Percentiles rank a stretch among this genome's conserved stretches.
These are phyloP conservation scores for Ischnura elegans DNA, from an alignment of 2,888 invertebrate species.

Conservation along the genomic window DNA sequence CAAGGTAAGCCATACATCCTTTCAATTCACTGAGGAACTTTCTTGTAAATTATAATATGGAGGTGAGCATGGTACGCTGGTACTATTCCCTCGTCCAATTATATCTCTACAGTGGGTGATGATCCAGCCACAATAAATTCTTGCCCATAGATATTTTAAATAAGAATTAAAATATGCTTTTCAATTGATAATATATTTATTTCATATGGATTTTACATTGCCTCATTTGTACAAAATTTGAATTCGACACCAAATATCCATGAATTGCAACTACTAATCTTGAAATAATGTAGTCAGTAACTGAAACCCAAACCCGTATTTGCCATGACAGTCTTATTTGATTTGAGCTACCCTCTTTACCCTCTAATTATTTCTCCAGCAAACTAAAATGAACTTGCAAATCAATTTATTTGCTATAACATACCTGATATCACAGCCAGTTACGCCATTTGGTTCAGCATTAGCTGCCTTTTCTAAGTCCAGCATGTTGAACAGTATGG, in stretches of 20 bases:
- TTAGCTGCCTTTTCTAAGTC: conserved; percentile 59
- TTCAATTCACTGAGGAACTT: too few relatives aligned
- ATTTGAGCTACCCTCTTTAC: conserved; percentile 55
- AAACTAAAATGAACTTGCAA: conserved; percentile 35
- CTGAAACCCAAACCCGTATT: conserved; percentile 44
- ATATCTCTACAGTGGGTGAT: not conserved
- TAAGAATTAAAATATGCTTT: conserved; percentile 10
- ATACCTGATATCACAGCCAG: conserved; percentile 67
- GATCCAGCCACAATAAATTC: not conserved
- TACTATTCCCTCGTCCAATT: too few relatives aligned
- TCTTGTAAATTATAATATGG: not conserved
- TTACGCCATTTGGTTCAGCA: conserved; percentile 56
- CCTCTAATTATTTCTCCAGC: not conserved
- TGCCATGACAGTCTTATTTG: conserved; percentile 56
- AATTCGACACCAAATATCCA: conserved; percentile 26
- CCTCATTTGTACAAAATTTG: conserved; percentile 25
- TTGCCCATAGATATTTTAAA: not conserved
- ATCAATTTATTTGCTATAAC: conserved; percentile 37
- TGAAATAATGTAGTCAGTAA: conserved; percentile 34
- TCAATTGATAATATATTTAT: not conserved
- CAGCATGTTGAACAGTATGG: conserved; percentile 37
- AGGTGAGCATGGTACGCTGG: not conserved
- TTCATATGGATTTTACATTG: conserved; percentile 24
- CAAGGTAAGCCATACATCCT: too few relatives aligned
- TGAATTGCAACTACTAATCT: not conserved